Conservation (phyloP, 1,140 invertebrate species). For the Drosophila leontia region DNA sequence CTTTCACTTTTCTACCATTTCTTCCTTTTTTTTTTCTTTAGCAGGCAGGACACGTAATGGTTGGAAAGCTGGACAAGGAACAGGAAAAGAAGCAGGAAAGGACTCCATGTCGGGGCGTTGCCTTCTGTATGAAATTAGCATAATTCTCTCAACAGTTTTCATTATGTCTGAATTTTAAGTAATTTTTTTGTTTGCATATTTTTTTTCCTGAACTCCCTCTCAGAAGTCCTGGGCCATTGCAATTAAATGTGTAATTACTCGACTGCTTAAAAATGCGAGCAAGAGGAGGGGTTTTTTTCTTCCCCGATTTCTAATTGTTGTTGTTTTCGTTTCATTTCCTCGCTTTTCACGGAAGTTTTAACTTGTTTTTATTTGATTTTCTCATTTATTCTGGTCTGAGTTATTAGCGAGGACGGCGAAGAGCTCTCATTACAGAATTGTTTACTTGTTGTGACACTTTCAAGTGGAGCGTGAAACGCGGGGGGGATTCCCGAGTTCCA, state of each 20-base stretch:
- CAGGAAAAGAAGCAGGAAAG: slow-evolving; percentile 34
- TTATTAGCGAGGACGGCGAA: slow-evolving; percentile 54
- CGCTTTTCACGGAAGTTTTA: slow-evolving; percentile 62
- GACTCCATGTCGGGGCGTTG: slow-evolving; percentile 45
- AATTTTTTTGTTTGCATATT: slow-evolving; percentile 68
- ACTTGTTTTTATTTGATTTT: slow-evolving; percentile 84
- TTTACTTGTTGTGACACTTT: slow-evolving; percentile 74
- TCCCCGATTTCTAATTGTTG: slow-evolving; percentile 57
- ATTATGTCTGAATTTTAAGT: slow-evolving; percentile 82
- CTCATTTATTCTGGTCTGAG: slow-evolving; percentile 79
- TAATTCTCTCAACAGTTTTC: slow-evolving; percentile 79
- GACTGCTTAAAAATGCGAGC: slow-evolving; percentile 71
- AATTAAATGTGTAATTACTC: slow-evolving; percentile 85
- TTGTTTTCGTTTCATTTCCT: slow-evolving; percentile 60
- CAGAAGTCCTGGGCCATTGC: slow-evolving; percentile 54
- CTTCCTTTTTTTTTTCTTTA: slow-evolving; percentile 9
- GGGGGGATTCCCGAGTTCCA: slow-evolving; percentile 5
- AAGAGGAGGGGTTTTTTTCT: slow-evolving; percentile 43
- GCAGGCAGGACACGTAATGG: slow-evolving; percentile 70
- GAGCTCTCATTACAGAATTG: slow-evolving; percentile 54
- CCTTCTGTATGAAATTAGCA: slow-evolving; percentile 76
- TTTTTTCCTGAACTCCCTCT: slow-evolving; percentile 22
- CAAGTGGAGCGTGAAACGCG: slow-evolving; percentile 56
- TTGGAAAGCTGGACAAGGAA: slow-evolving; percentile 44
- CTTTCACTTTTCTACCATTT: slow-evolving; percentile 49